Evolutionary conservation across 2,113 vertebrate species (phyloP), one percentile per base, ranked within the genome.

Genomic region (Misgurnus mizolepis): DNA sequence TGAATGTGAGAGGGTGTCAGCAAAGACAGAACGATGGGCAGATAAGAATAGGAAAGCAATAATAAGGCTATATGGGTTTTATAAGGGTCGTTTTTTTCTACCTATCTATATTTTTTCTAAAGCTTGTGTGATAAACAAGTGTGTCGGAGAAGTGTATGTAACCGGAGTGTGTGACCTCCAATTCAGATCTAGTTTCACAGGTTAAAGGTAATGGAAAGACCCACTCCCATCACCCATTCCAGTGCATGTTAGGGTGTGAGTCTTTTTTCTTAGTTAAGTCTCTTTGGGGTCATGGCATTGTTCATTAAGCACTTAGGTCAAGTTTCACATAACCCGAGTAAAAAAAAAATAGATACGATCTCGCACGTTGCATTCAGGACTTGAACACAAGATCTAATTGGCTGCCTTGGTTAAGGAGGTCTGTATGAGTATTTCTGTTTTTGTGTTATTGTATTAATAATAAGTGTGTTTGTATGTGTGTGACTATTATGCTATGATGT

Each of bases 21-120:
- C 40, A 14, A 22, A 43, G 49, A 49, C 10, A 67, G 58, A 77
- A 69, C 80, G 84, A 87, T 87, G 49, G 67, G 14, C 80, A 61
- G 83, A 89, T 86, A 76, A 17, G 50, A 74, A 43, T 5, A 53
- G 41, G 64, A 74, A 72, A 53, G 10, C 56, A 76, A 34, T 43
- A n/a, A 74, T 66, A 83, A 60, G 56, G 53, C 18, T 64, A 39
- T 47, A 15, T 4, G 10, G 22, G 11, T 68, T 22, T 22, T 22
- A 22, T 22, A 22, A 22, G 22, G n/a, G n/a, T n/a, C n/a, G n/a
- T n/a, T n/a, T n/a, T n/a, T n/a, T n/a, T n/a, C n/a, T n/a, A n/a
- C n/a, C n/a, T n/a, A n/a, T n/a, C n/a, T n/a, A n/a, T n/a, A 27
- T 27, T 27, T 27, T 27, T 27, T 27, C 27, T 27, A 27, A 27